These are phyloP conservation scores for Pararge aegeria DNA, from an alignment of 1,140 invertebrate species.

Conservation along the genomic window DNA sequence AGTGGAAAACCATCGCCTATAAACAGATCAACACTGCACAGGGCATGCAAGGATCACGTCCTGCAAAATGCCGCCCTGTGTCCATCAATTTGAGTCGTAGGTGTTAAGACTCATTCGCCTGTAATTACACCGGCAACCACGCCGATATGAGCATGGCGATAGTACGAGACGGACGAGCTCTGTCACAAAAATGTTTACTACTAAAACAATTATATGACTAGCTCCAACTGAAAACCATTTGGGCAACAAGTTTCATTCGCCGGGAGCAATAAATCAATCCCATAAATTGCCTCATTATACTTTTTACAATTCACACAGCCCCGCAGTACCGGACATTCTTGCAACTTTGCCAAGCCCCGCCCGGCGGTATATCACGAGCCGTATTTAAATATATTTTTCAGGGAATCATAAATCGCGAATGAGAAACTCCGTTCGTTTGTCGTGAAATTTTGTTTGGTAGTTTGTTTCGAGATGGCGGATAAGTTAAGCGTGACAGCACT, in stretches of 20 bases:
- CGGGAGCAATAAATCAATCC: constrained; percentile 4
- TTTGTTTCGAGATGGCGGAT: constrained; percentile 47
- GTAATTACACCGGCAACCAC: too few relatives aligned
- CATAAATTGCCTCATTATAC: constrained; percentile 16
- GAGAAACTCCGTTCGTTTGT: constrained; percentile 47
- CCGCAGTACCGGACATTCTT: constrained; percentile 36
- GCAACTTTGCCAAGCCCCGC: constrained; percentile 44
- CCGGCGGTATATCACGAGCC: constrained; percentile 40
- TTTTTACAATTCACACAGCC: constrained; percentile 32
- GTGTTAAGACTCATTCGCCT: too few relatives aligned
- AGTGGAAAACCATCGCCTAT: too few relatives aligned
- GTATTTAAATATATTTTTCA: constrained; percentile 56
- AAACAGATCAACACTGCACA: too few relatives aligned
- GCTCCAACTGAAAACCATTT: neutral
- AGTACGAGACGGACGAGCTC: too few relatives aligned
- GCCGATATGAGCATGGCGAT: too few relatives aligned
- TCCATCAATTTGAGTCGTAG: too few relatives aligned
- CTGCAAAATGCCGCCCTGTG: too few relatives aligned
- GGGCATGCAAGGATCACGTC: too few relatives aligned
- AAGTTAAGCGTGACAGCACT: constrained; percentile 44
- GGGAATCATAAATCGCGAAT: constrained; percentile 49
- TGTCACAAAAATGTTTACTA: too few relatives aligned
- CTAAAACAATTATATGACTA: too few relatives aligned
- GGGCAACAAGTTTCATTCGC: constrained; percentile 7
- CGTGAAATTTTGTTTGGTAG: constrained; percentile 51